A percentile compares a stretch with the other conserved stretches of the same genome.
Evolutionary conservation across 2,113 vertebrate genomes (phyloP).

Genomic region (Daboia siamensis): DNA sequence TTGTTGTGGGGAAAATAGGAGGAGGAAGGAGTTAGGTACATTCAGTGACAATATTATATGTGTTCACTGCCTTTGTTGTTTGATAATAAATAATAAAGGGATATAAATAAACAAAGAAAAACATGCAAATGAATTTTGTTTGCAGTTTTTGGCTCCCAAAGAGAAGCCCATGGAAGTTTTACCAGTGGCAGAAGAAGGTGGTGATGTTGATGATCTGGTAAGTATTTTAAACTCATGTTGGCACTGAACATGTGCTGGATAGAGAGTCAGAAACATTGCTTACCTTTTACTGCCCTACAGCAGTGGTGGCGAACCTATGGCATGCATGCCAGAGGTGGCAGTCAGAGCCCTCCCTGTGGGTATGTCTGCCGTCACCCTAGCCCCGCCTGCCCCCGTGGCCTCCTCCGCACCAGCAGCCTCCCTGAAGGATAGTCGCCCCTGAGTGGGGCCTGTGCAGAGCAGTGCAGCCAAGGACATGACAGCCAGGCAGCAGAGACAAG

Average conservation of each 20-base stretch:
- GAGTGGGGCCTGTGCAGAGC: too few relatives aligned
- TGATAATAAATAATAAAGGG: neutral
- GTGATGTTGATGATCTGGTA: conserved; percentile 94
- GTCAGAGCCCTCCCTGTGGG: too few relatives aligned
- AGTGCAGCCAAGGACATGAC: too few relatives aligned
- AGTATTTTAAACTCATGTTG: conserved; percentile 44
- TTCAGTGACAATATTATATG: neutral
- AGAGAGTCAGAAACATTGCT: neutral
- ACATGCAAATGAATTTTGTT: conserved; percentile 27
- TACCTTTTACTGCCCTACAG: neutral
- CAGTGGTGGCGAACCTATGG: neutral
- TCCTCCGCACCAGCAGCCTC: too few relatives aligned
- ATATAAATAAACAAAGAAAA: neutral
- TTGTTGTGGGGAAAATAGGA: neutral
- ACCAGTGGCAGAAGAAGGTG: conserved; percentile 71
- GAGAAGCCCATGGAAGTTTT: conserved; percentile 67
- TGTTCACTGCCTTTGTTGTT: neutral
- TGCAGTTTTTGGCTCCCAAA: conserved; percentile 81
- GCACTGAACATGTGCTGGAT: neutral
- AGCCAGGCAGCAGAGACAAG: too few relatives aligned
- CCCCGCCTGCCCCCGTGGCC: too few relatives aligned
- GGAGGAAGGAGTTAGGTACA: neutral
- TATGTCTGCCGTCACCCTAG: too few relatives aligned
- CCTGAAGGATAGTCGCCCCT: too few relatives aligned
- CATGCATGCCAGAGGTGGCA: too few relatives aligned